These are phyloP conservation scores for Colistium nudipinnis DNA, from an alignment of 2,113 vertebrate species.

Conservation along the genomic window DNA sequence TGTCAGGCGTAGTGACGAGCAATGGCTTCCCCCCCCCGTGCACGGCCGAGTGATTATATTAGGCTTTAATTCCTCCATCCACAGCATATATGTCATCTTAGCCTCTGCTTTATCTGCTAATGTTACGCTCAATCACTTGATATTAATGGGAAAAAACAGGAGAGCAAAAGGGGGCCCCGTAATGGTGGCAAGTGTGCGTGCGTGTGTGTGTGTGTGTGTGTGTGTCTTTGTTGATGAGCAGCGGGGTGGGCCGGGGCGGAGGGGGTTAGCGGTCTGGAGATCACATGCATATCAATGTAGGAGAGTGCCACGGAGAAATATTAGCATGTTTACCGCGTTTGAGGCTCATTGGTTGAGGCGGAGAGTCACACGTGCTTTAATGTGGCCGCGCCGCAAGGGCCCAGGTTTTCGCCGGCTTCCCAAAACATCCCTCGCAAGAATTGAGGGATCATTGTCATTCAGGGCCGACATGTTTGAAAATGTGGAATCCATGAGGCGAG, in stretches of 20 bases:
- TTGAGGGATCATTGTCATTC: conserved; percentile 15
- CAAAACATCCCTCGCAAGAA: background rate
- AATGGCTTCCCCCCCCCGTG: conserved; percentile 29
- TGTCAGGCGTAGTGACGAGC: conserved; percentile 53
- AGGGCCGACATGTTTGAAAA: conserved; percentile 37
- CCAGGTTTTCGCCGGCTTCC: conserved; percentile 17
- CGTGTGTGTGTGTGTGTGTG: conserved; percentile 16
- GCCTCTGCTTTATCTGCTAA: conserved; percentile 77
- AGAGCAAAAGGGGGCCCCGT: conserved; percentile 46
- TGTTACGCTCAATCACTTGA: conserved; percentile 79
- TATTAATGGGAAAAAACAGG: conserved; percentile 82
- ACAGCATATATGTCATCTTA: conserved; percentile 75
- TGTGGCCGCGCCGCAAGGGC: background rate
- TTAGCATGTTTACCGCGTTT: conserved; percentile 78
- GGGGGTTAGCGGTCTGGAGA: conserved; percentile 60
- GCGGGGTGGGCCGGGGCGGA: conserved; percentile 20
- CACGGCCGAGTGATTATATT: conserved; percentile 73
- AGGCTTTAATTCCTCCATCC: conserved; percentile 77
- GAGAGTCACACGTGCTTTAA: conserved; percentile 45
- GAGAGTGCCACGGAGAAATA: conserved; percentile 75
- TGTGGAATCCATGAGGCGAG: conserved; percentile 17
- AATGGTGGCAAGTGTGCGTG: conserved; percentile 39
- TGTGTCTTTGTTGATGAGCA: conserved; percentile 49
- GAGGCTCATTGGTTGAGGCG: conserved; percentile 69
- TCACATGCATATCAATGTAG: conserved; percentile 72